Evolutionary conservation across 2,113 vertebrate genomes (phyloP).

Genomic region (Oncorhynchus gorbuscha): DNA sequence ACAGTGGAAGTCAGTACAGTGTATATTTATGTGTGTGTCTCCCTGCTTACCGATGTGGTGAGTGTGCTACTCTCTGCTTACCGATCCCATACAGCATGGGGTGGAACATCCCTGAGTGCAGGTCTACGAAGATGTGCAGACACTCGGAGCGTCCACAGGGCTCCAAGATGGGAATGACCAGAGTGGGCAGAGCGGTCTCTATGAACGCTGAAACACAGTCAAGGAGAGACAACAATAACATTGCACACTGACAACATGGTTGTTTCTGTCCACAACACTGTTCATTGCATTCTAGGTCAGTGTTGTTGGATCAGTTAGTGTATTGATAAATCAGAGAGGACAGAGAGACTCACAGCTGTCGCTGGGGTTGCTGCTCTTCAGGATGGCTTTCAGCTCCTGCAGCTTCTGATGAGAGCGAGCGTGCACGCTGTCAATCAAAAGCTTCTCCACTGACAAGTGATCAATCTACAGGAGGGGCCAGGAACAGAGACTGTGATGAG

Average conservation of each 20-base stretch:
- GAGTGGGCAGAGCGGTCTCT: slow-evolving; percentile 91
- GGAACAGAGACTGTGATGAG: background rate
- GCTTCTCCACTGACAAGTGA: slow-evolving; percentile 96
- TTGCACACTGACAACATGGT: background rate
- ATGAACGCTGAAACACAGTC: slow-evolving; percentile 82
- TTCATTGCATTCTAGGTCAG: background rate
- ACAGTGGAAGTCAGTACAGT: slow-evolving; percentile 4
- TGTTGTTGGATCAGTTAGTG: no score
- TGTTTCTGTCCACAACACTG: no score
- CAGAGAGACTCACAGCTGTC: slow-evolving; percentile 86
- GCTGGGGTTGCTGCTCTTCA: slow-evolving; percentile 85
- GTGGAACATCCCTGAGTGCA: slow-evolving; percentile 98
- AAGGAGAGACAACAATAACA: background rate
- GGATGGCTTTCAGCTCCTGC: slow-evolving; percentile 94
- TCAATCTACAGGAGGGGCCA: slow-evolving; percentile 82
- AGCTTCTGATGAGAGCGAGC: slow-evolving; percentile 96
- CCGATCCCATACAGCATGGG: slow-evolving; percentile 96
- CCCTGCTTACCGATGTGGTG: background rate
- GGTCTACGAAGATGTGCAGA: slow-evolving; percentile 96
- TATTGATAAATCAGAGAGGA: no score
- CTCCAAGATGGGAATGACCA: slow-evolving; percentile 93
- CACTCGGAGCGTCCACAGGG: slow-evolving; percentile 95
- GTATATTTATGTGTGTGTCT: background rate
- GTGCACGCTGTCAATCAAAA: slow-evolving; percentile 96
- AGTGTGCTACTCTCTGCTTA: slow-evolving; percentile 64